These are phyloP conservation scores for Uropsilus gracilis DNA, from an alignment of 2,113 vertebrate genomes.

Conservation along the genomic window DNA sequence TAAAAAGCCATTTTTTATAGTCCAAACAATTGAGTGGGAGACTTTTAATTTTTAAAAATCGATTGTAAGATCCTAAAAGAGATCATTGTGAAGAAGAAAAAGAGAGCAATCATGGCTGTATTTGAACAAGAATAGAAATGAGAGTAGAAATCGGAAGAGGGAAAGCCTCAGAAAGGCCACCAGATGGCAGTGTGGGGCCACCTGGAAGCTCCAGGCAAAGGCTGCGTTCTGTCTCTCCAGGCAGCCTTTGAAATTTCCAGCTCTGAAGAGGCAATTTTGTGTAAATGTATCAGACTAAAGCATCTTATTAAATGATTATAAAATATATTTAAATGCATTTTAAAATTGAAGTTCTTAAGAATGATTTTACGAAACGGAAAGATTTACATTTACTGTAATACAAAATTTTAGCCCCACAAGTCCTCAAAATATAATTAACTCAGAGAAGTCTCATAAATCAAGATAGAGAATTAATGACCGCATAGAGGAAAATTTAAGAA, in stretches of 20 bases:
- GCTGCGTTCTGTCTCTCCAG: background rate
- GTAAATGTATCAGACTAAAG: constrained; percentile 57
- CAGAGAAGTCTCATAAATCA: constrained; percentile 78
- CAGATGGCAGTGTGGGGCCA: constrained; percentile 84
- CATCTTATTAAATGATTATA: constrained; percentile 59
- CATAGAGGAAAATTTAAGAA: constrained; percentile 75
- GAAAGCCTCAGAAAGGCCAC: constrained; percentile 62
- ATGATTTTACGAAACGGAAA: constrained; percentile 57
- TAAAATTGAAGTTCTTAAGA: constrained; percentile 52
- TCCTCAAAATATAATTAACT: constrained; percentile 78
- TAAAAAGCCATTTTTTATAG: constrained; percentile 67
- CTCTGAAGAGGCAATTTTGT: constrained; percentile 64
- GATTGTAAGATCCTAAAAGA: constrained; percentile 45
- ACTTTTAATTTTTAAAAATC: constrained; percentile 33
- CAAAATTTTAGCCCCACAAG: constrained; percentile 47
- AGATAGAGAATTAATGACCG: constrained; percentile 77
- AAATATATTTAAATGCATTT: constrained; percentile 70
- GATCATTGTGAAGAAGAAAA: constrained; percentile 6
- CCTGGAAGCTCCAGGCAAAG: background rate
- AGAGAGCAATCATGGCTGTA: constrained; percentile 34
- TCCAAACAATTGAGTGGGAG: constrained; percentile 59
- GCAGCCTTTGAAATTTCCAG: constrained; percentile 12
- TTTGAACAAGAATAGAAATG: constrained; percentile 43
- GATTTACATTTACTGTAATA: constrained; percentile 71
- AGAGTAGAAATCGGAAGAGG: constrained; percentile 51